phyloP scores from a whole-genome alignment of 2,113 vertebrate genomes.

The Hippocampus guttulatus region DNA sequence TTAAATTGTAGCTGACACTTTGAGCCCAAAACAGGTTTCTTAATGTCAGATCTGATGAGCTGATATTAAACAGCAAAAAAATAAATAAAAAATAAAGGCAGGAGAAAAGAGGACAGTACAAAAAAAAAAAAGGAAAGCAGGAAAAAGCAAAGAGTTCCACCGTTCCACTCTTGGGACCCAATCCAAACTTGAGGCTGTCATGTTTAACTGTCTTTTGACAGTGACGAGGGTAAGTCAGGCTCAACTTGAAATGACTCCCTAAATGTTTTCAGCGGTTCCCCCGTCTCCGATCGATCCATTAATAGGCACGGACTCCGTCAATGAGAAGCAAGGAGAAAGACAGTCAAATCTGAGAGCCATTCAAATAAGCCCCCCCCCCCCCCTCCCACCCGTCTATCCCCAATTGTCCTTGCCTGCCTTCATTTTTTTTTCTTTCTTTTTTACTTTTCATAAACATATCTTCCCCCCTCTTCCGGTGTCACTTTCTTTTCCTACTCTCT shows the following conservation, averaged over 20 bases:
- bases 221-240: constrained; percentile 16
- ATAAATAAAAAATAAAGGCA: constrained; percentile 4
- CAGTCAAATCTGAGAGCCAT: constrained; percentile 45
- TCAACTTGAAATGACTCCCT: constrained; percentile 53
- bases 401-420: constrained; percentile 25
- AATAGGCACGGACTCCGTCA: constrained; percentile 22
- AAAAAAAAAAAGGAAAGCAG: neutral
- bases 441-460: constrained; percentile 22
- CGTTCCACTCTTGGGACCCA: neutral
- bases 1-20: constrained; percentile 28
- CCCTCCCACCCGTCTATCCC: constrained; percentile 32
- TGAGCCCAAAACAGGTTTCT: constrained; percentile 20
- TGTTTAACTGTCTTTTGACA: constrained; percentile 20
- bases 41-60: constrained; percentile 11
- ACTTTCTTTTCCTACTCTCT: constrained; percentile 18
- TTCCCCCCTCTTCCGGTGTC: constrained; percentile 18
- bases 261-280: constrained; percentile 17
- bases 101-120: neutral
- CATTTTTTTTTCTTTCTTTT: constrained; percentile 36
- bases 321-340: constrained; percentile 32
- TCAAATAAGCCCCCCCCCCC: constrained; percentile 34
- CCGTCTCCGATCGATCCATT: constrained; percentile 30
- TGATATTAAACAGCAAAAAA: constrained; percentile 11
- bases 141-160: neutral
- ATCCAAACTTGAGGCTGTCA: constrained; percentile 11